Conservation (phyloP, 2,113 vertebrate genomes). For the Carassius auratus region DNA sequence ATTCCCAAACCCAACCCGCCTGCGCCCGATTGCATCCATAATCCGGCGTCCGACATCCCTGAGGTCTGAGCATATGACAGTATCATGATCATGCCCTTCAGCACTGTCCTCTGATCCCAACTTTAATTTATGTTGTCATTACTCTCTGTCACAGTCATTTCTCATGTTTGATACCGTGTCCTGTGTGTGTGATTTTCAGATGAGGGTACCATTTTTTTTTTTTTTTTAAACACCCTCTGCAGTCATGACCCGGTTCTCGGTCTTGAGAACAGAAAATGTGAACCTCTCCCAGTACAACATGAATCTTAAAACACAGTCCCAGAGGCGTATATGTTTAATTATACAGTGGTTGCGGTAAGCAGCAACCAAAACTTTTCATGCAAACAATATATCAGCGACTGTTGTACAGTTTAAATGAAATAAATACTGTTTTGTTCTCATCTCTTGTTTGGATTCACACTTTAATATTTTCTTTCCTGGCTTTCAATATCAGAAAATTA, state of each 20-base stretch:
- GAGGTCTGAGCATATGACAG: neutral
- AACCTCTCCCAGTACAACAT: constrained; percentile 5
- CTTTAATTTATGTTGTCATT: constrained; percentile 25
- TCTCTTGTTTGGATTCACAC: neutral
- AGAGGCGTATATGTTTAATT: constrained; percentile 1
- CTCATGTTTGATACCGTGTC: neutral
- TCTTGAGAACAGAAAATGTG: constrained; percentile 28
- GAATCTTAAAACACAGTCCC: neutral
- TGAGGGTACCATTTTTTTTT: neutral
- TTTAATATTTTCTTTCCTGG: neutral
- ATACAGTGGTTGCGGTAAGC: constrained; percentile 34
- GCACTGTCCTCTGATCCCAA: neutral
- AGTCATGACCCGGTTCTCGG: neutral
- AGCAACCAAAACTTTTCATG: constrained; percentile 48
- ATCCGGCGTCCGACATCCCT: neutral
- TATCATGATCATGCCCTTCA: constrained; percentile 11
- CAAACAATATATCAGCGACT: constrained; percentile 56
- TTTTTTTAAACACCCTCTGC: neutral
- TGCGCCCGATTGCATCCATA: neutral
- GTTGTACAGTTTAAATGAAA: constrained; percentile 63
- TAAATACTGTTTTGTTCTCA: constrained; percentile 58
- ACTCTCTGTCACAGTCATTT: neutral
- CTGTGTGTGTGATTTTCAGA: constrained; percentile 25
- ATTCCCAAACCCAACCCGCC: neutral
- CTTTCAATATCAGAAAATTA: neutral